Conservation (phyloP, 2,113 vertebrate species). For the Girardinichthys multiradiatus region DNA sequence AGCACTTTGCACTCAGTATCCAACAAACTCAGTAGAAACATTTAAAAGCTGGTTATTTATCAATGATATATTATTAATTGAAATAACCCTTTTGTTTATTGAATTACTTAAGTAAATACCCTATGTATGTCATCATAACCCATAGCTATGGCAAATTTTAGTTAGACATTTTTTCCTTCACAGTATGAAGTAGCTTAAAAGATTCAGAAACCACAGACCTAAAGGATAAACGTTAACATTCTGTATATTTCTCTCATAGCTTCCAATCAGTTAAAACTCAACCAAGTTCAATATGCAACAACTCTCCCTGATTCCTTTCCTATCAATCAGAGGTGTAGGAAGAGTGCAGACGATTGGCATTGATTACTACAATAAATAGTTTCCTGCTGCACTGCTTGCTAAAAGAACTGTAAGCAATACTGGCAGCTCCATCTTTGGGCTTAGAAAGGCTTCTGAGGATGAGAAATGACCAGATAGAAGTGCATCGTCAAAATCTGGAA, state of each 20-base stretch:
- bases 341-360: not conserved
- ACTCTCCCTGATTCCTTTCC: conserved; percentile 1
- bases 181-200: not conserved
- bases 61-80: not conserved
- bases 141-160: not conserved
- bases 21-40: not conserved
- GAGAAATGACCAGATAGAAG: conserved; percentile 24
- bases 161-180: not conserved
- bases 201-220: too few relatives aligned
- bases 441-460: conserved; percentile 5
- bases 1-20: not conserved
- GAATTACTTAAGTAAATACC: not conserved
- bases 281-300: not conserved
- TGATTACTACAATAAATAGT: conserved; percentile 8
- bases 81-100: not conserved
- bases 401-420: conserved; percentile 1
- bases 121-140: not conserved
- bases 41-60: not conserved
- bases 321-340: conserved; percentile 13
- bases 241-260: not conserved
- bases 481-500: conserved; percentile 6
- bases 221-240: too few relatives aligned
- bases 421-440: not conserved
- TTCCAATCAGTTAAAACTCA: not conserved
- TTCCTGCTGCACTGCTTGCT: conserved; percentile 1